phyloP scores from a whole-genome alignment of 1,140 invertebrate species.

The Lepidurus packardi region DNA sequence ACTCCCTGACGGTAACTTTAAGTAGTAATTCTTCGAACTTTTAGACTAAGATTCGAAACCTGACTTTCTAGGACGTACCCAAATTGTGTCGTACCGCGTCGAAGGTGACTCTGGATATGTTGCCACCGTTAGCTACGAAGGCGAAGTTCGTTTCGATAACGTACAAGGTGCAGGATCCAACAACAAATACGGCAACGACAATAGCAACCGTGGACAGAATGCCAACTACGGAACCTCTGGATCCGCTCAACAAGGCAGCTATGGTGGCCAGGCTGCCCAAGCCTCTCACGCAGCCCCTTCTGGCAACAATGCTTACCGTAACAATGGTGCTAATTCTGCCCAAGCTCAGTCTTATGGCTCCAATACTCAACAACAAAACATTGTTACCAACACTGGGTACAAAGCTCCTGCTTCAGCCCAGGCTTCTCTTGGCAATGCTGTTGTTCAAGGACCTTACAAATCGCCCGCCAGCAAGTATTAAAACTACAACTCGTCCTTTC shows the following conservation, averaged over 20 bases:
- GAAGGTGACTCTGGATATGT: conserved; percentile 15
- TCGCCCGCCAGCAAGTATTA: no score
- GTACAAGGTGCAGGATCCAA: background rate
- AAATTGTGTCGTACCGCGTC: conserved; percentile 19
- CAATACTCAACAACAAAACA: background rate
- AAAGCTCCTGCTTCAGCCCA: background rate
- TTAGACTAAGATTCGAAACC: background rate
- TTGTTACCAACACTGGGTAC: background rate
- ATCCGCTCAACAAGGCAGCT: background rate
- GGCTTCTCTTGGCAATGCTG: background rate
- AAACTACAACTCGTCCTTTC: no score
- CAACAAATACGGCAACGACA: background rate
- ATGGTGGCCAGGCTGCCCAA: background rate
- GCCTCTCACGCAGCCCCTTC: background rate
- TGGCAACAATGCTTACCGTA: background rate
- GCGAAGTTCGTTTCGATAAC: conserved; percentile 36
- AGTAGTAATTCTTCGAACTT: background rate
- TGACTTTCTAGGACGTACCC: background rate
- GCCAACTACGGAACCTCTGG: no score
- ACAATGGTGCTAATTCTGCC: background rate
- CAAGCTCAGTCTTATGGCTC: background rate
- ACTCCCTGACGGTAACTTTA: conserved; percentile 18
- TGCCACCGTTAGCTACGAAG: conserved; percentile 38
- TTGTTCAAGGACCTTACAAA: background rate
- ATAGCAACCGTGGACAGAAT: background rate